Evolutionary conservation across 2,113 vertebrate genomes (phyloP).

Genomic region (Neoarius graeffei): DNA sequence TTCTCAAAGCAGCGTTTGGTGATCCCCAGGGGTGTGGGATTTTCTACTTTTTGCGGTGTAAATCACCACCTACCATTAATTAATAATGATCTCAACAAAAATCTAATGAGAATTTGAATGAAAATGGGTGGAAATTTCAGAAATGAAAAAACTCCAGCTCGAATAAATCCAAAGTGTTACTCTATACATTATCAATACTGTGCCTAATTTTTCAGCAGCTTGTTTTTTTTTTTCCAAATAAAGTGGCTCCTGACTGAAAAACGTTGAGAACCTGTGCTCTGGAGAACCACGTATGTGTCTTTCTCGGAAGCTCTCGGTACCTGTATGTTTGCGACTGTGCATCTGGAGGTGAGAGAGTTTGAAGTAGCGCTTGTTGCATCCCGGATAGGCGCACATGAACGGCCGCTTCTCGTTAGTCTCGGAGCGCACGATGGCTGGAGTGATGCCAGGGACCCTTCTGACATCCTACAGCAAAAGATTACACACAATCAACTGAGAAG

Average conservation of each 20-base stretch:
- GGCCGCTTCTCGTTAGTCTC: slow-evolving; percentile 94
- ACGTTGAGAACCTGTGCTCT: neutral
- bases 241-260: neutral
- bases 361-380: slow-evolving; percentile 98
- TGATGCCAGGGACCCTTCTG: slow-evolving; percentile 87
- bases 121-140: neutral
- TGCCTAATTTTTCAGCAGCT: neutral
- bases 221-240: neutral
- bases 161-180: neutral
- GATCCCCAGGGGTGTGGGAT: neutral
- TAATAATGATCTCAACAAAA: neutral
- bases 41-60: neutral
- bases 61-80: neutral
- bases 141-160: neutral
- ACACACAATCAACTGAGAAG: neutral
- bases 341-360: slow-evolving; percentile 97
- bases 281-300: too few relatives aligned
- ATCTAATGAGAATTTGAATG: neutral
- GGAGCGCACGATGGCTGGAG: slow-evolving; percentile 88
- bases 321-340: slow-evolving; percentile 98
- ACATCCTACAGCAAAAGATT: slow-evolving; percentile 77
- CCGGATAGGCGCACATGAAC: slow-evolving; percentile 96
- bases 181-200: neutral
- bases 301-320: slow-evolving; percentile 64
- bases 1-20: neutral